Evolutionary conservation across 2,888 invertebrate species (phyloP).

Genomic region (Gisinianus flammeolus): DNA sequence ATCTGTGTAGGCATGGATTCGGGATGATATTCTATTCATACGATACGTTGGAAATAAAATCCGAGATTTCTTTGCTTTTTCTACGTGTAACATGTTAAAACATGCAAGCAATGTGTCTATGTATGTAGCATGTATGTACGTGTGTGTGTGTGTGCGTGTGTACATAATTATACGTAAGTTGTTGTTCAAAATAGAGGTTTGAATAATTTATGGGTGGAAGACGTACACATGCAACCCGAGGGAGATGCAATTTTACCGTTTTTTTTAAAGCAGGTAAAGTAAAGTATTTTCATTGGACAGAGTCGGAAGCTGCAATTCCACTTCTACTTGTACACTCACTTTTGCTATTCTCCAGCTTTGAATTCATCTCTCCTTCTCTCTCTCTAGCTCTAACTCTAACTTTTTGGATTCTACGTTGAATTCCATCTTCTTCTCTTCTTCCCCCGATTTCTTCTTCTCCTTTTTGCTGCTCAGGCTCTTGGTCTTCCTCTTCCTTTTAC

Average conservation of each 20-base stretch:
- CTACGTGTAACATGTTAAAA: no score
- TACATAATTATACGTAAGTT: background rate
- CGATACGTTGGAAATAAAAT: no score
- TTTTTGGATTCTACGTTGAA: background rate
- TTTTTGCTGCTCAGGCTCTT: background rate
- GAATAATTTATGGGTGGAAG: constrained; percentile 35
- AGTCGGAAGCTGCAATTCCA: background rate
- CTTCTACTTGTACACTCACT: background rate
- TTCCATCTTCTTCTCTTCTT: background rate
- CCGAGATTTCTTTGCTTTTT: no score
- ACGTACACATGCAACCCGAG: constrained; percentile 19
- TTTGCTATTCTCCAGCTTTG: background rate
- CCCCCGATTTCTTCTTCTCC: background rate
- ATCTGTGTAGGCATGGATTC: no score
- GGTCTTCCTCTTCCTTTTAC: background rate
- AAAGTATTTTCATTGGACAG: constrained; percentile 9
- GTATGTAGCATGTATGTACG: background rate
- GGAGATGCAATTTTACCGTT: constrained; percentile 35
- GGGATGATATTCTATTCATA: no score
- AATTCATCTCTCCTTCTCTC: background rate
- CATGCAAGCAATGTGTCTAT: no score
- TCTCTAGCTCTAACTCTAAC: background rate
- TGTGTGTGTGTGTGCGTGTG: background rate
- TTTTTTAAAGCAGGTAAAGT: constrained; percentile 25
- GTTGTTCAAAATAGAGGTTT: constrained; percentile 10